Evolutionary conservation across 2,113 vertebrate species (phyloP).

Genomic region (Porphyrio hochstetteri): DNA sequence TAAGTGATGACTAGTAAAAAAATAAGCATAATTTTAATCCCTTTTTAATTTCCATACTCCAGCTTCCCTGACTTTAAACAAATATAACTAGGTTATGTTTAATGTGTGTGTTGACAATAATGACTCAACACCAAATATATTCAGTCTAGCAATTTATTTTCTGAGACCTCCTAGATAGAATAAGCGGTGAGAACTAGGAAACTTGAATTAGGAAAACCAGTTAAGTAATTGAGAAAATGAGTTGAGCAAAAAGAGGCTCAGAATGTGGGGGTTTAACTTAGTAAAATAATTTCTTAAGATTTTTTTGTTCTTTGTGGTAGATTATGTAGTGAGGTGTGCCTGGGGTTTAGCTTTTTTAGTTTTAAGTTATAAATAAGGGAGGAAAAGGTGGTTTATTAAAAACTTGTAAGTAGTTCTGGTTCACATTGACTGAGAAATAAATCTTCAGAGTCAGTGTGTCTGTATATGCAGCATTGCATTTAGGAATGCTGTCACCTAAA

Average conservation of each 20-base stretch:
- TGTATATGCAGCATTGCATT: fast-evolving
- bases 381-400: background rate
- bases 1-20: background rate
- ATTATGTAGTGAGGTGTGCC: background rate
- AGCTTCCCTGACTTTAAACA: background rate
- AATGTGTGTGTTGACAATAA: background rate
- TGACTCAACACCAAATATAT: background rate
- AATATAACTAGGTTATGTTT: background rate
- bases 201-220: background rate
- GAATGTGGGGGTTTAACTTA: background rate
- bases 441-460: background rate
- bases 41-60: background rate
- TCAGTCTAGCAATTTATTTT: background rate
- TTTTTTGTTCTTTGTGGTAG: background rate
- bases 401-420: background rate
- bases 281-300: background rate
- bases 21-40: background rate
- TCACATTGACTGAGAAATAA: fast-evolving
- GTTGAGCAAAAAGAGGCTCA: background rate
- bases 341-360: background rate
- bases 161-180: background rate
- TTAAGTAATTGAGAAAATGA: background rate
- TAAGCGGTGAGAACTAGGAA: background rate
- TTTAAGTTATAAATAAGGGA: background rate
- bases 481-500: background rate